Percentiles rank a stretch among this genome's conserved stretches.
These are phyloP conservation scores for Hylaeus volcanicus DNA, from an alignment of 1,140 invertebrate species.

Conservation along the genomic window DNA sequence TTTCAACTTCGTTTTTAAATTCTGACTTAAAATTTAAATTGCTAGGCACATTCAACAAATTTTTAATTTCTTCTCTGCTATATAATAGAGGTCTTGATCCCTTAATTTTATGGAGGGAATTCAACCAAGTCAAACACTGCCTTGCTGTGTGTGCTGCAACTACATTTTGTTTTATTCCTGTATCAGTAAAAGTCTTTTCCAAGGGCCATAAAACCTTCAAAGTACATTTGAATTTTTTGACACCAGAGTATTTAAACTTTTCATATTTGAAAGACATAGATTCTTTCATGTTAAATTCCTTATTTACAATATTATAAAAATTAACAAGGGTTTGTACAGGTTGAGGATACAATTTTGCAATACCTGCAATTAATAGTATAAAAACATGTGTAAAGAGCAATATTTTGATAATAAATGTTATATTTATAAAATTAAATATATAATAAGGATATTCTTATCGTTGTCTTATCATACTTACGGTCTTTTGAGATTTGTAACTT, in stretches of 20 bases:
- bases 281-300: slow-evolving; percentile 47
- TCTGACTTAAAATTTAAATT: slow-evolving; percentile 56
- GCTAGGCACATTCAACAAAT: slow-evolving; percentile 2
- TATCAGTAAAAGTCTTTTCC: slow-evolving; percentile 55
- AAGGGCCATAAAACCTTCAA: slow-evolving; percentile 71
- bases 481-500: neutral
- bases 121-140: slow-evolving; percentile 70
- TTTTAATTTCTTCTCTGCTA: slow-evolving; percentile 10
- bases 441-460: neutral
- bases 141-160: slow-evolving; percentile 54
- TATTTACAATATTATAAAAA: slow-evolving; percentile 55
- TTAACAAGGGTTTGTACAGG: slow-evolving; percentile 43
- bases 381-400: neutral
- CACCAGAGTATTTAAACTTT: neutral
- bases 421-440: neutral
- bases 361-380: slow-evolving; percentile 57
- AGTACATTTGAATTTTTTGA: slow-evolving; percentile 49
- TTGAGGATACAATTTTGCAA: slow-evolving; percentile 53
- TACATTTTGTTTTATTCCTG: slow-evolving; percentile 54
- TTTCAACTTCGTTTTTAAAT: slow-evolving; percentile 49
- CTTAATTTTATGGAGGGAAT: slow-evolving; percentile 54
- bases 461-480: slow-evolving; percentile 3
- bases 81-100: slow-evolving; percentile 60
- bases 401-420: too few relatives aligned
- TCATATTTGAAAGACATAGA: slow-evolving; percentile 17